A percentile compares a stretch with the other conserved stretches of the same genome.
These are phyloP conservation scores for Parasteatoda tepidariorum DNA, from an alignment of 1,140 invertebrate genomes.

Conservation along the genomic window DNA sequence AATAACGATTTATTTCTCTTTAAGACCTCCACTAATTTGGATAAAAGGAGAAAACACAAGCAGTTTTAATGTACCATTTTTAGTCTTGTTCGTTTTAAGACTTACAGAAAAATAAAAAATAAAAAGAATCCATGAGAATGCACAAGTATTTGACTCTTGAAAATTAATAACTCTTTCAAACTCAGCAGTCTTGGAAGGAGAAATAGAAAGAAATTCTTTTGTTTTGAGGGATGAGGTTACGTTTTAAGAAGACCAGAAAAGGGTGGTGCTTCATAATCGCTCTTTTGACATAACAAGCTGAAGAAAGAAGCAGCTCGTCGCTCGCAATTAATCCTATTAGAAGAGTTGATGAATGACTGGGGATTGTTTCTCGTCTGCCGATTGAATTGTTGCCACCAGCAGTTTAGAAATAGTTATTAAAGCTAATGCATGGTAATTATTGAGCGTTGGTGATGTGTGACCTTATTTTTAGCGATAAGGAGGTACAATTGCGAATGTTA, in stretches of 20 bases:
- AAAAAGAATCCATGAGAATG: neutral
- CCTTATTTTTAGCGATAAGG: too few species aligned
- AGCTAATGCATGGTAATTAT: neutral
- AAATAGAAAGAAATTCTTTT: neutral
- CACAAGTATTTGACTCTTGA: constrained; percentile 10
- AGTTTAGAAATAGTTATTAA: neutral
- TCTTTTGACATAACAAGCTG: neutral
- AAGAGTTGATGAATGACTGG: constrained; percentile 6
- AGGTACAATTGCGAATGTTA: too few species aligned
- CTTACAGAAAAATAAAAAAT: neutral
- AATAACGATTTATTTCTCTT: constrained; percentile 30
- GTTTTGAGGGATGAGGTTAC: neutral
- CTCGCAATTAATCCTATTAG: constrained; percentile 25
- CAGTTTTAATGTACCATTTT: neutral
- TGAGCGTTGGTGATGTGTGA: neutral
- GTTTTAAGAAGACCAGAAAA: constrained; percentile 14
- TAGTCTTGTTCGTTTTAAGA: neutral
- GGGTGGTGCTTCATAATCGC: constrained; percentile 41
- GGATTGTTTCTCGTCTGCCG: constrained; percentile 6
- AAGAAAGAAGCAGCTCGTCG: constrained; percentile 8
- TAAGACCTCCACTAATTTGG: neutral
- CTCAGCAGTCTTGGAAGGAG: neutral
- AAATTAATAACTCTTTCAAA: constrained; percentile 27
- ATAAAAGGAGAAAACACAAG: neutral
- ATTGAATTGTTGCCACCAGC: neutral